Conservation (phyloP, 1,140 invertebrate genomes). For the Drosophila lacertosa region DNA sequence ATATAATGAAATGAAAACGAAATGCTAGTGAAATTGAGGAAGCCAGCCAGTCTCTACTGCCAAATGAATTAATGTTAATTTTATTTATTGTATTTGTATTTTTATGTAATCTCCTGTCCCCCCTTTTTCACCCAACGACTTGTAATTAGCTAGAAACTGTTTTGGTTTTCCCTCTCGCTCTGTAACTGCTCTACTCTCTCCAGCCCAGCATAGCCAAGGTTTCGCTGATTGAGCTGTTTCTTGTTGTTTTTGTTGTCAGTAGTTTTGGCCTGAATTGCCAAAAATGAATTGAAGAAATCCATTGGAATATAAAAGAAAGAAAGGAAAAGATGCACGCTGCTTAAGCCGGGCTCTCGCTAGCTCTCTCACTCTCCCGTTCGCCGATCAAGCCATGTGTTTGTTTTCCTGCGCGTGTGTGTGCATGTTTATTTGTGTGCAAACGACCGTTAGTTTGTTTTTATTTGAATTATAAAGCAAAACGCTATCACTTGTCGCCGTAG, state of each 20-base stretch:
- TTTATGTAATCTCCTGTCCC: conserved; percentile 44
- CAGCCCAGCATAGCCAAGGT: conserved; percentile 31
- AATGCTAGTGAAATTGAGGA: conserved; percentile 62
- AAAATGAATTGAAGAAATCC: conserved; percentile 43
- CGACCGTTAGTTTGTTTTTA: conserved; percentile 62
- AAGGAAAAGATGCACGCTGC: conserved; percentile 31
- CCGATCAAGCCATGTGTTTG: conserved; percentile 45
- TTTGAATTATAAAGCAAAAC: conserved; percentile 48
- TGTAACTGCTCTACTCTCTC: conserved; percentile 11
- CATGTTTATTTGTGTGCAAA: conserved; percentile 18
- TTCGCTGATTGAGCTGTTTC: conserved; percentile 30
- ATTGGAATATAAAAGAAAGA: conserved; percentile 11
- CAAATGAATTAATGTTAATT: conserved; percentile 49
- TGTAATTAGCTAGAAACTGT: conserved; percentile 38
- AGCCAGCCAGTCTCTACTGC: conserved; percentile 38
- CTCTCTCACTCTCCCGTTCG: conserved; percentile 16
- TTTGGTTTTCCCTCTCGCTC: conserved; percentile 22
- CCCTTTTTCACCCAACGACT: conserved; percentile 15
- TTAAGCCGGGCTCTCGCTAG: conserved; percentile 15
- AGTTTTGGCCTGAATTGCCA: conserved; percentile 62
- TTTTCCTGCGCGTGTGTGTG: conserved; percentile 9
- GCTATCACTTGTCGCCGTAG: conserved; percentile 24
- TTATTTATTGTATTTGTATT: conserved; percentile 14
- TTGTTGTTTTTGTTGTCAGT: conserved; percentile 17
- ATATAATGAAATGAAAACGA: conserved; percentile 56